Evolutionary conservation across 2,113 vertebrate genomes (phyloP).

Genomic region (Cyprinodon variegatus): DNA sequence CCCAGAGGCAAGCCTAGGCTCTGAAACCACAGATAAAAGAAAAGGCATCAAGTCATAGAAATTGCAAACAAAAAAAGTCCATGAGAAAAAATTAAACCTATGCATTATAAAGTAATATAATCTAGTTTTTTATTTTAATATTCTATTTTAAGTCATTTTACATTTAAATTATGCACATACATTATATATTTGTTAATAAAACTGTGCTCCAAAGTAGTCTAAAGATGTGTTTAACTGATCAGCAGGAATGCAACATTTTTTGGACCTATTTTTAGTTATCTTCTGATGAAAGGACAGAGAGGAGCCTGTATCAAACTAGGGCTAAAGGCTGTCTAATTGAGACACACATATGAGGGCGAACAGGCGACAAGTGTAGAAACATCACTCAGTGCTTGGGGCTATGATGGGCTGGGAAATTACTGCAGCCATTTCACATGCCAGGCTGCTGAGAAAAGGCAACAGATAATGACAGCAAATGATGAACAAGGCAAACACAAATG

Average conservation of each 20-base stretch:
- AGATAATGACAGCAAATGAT: slow-evolving; percentile 19
- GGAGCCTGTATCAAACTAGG: slow-evolving; percentile 14
- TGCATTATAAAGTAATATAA: not conserved
- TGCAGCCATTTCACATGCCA: slow-evolving; percentile 40
- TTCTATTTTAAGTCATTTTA: not conserved
- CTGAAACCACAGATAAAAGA: slow-evolving; percentile 39
- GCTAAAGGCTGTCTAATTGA: slow-evolving; percentile 28
- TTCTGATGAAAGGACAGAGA: slow-evolving; percentile 5
- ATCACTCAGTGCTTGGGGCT: slow-evolving; percentile 44
- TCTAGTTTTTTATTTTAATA: not conserved
- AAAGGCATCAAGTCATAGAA: slow-evolving; percentile 14
- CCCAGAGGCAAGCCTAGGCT: slow-evolving; percentile 35
- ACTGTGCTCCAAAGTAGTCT: not conserved
- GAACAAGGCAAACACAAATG: slow-evolving; percentile 8
- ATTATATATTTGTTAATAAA: not conserved
- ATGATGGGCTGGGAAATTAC: slow-evolving; percentile 50
- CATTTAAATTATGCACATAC: not conserved
- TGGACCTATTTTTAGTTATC: not conserved
- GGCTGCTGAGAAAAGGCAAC: slow-evolving; percentile 31
- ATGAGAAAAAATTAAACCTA: not conserved
- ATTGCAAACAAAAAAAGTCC: slow-evolving; percentile 3
- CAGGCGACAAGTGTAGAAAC: slow-evolving; percentile 38
- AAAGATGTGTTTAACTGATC: not conserved
- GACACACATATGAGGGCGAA: slow-evolving; percentile 39
- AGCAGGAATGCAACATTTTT: not conserved